Conservation (phyloP, 23 tunicate genomes). For the Clavelina lepadiformis region DNA sequence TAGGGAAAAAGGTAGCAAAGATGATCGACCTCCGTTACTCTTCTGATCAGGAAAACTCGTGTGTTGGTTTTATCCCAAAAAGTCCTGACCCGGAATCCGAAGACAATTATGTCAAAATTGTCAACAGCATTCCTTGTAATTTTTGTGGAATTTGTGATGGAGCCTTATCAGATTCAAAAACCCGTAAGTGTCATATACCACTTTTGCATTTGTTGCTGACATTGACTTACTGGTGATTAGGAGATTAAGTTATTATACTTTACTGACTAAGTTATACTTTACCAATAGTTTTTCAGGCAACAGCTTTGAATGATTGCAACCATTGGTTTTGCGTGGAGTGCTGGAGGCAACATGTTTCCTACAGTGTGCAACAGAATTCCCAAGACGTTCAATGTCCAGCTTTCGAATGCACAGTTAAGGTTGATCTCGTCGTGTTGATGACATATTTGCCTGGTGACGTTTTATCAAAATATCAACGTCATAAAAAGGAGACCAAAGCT, state of each 20-base stretch:
- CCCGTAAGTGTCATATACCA: neutral
- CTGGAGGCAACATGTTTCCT: slow-evolving; percentile 29
- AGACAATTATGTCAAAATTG: too few species aligned
- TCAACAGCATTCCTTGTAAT: neutral
- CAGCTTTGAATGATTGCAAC: slow-evolving; percentile 28
- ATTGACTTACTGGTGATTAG: too few species aligned
- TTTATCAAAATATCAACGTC: slow-evolving; percentile 14
- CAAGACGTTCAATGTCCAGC: slow-evolving; percentile 24
- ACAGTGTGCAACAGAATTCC: neutral
- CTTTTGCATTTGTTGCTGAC: neutral
- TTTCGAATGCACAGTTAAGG: slow-evolving; percentile 16
- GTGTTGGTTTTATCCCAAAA: too few species aligned
- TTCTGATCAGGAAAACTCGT: too few species aligned
- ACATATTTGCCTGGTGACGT: slow-evolving; percentile 27
- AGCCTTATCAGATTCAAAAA: slow-evolving; percentile 5
- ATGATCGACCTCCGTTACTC: too few species aligned
- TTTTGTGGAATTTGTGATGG: slow-evolving; percentile 33
- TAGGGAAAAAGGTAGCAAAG: too few species aligned
- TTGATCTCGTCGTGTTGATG: slow-evolving; percentile 31
- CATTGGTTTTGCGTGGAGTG: slow-evolving; percentile 50
- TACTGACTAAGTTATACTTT: too few species aligned
- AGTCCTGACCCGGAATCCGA: too few species aligned
- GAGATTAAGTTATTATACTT: too few species aligned
- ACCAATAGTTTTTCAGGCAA: neutral
- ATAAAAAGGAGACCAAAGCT: neutral